phyloP scores from a whole-genome alignment of 2,797 vertebrate species.

The Poeciliopsis infans region DNA sequence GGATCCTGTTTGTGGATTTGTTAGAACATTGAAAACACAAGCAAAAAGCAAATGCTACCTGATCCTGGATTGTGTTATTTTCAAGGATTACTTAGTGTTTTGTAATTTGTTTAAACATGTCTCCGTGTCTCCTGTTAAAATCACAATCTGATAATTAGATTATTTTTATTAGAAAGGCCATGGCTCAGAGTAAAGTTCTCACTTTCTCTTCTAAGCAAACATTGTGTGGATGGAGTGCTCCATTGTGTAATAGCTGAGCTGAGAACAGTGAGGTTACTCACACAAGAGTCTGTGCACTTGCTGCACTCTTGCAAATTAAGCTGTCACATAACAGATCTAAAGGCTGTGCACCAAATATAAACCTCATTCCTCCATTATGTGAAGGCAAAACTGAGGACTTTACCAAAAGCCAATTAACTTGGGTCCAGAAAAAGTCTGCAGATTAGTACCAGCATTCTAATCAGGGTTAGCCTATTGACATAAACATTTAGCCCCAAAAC shows the following conservation, averaged over 20 bases:
- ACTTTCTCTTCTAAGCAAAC: not conserved
- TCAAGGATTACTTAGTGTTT: not conserved
- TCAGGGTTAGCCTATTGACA: not conserved
- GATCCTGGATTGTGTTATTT: not conserved
- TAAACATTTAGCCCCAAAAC: not conserved
- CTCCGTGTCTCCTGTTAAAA: not conserved
- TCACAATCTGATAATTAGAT: not conserved
- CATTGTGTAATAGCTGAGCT: not conserved
- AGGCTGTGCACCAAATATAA: not conserved
- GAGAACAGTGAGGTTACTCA: not conserved
- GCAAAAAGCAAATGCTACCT: not conserved
- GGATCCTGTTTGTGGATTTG: not conserved
- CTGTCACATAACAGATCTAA: not conserved
- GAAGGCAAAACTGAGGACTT: not conserved
- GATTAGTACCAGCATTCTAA: not conserved
- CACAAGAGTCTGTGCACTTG: not conserved
- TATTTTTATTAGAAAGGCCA: not conserved
- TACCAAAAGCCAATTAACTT: not conserved
- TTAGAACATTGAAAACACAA: not conserved
- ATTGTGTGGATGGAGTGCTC: not conserved
- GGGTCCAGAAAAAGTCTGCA: not conserved
- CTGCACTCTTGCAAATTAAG: not conserved
- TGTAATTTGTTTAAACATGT: not conserved
- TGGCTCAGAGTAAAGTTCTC: not conserved
- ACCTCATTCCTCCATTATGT: not conserved